Evolutionary conservation across 2,888 invertebrate species (phyloP), one percentile per base, ranked within the genome.

Genomic region (Acholoe squamosa): DNA sequence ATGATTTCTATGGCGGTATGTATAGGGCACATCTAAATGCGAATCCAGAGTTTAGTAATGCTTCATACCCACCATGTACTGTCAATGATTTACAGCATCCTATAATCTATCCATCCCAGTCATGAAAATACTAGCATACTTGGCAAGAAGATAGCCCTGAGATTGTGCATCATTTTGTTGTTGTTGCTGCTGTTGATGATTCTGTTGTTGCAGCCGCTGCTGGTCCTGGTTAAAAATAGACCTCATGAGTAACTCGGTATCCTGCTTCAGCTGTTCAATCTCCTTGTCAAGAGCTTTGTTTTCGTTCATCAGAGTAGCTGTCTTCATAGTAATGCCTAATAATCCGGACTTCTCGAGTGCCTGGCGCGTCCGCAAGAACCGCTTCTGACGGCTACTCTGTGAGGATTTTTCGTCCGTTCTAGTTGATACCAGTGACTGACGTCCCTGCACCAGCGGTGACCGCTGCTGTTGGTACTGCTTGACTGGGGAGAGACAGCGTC

Each of bases 241-340:
- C 67, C 97, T 96, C 28, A 97, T 96, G 92, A 97, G 97, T 91
- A 97, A 96, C 3, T 97, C 96, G 0, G 97, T 97, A 95, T 97
- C 97, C 91, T 96, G 96, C 93, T 97, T 97, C 61, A 97, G 94
- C 51, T 96, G 97, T 10, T 97, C 96, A 90, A 97, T 96, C 93
- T 97, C 97, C 91, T 96, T 96, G 93, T 97, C 97, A 91, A 97
- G 96, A 76, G 97, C 93, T 91, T 96, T 96, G 95, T 97, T 97
- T 92, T 97, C 97, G 91, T 97, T 96, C 96, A 97, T 96, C 33
- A 97, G 95, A 19, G 96, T 96, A 71, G 97, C 96, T 0, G 97
- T 97, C 94, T 97, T 97, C 95, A 97, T 96, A 5, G 97, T 97
- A 10, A 97, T 96, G 89, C 97, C 97, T 51, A 97, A 95, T 76